Evolutionary conservation across 1,140 invertebrate genomes (phyloP).

Genomic region (Adoxophyes honmai): DNA sequence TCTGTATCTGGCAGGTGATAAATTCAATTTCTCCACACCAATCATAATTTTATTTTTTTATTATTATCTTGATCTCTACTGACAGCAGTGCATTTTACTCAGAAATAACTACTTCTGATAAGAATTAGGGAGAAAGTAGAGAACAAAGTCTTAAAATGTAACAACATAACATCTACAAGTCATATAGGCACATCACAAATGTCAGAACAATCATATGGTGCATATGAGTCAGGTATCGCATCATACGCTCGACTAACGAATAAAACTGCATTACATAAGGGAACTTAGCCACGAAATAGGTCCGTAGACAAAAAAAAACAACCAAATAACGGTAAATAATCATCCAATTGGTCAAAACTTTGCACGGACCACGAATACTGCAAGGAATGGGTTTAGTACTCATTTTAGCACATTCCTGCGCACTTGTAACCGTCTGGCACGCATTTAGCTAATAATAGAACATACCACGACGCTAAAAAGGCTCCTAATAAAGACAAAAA

Average conservation of each 20-base stretch:
- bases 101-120: background rate
- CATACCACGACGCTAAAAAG: conserved; percentile 71
- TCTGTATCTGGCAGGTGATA: background rate
- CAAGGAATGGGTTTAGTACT: conserved; percentile 42
- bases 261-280: conserved; percentile 21
- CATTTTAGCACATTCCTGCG: conserved; percentile 53
- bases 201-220: conserved; percentile 15
- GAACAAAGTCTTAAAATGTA: background rate
- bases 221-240: conserved; percentile 22
- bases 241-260: conserved; percentile 23
- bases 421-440: conserved; percentile 50
- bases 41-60: background rate
- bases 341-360: conserved; percentile 37
- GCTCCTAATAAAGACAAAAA: conserved; percentile 69
- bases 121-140: background rate
- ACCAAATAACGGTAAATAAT: conserved; percentile 44
- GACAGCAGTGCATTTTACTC: background rate
- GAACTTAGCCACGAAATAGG: conserved; percentile 21
- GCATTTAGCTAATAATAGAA: conserved; percentile 69
- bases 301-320: conserved; percentile 28
- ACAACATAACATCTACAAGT: background rate
- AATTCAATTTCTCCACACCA: background rate
- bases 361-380: conserved; percentile 25
- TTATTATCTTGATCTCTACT: background rate
- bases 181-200: background rate